phyloP scores from a whole-genome alignment of 2,888 invertebrate species.

The Epirrita christyi region DNA sequence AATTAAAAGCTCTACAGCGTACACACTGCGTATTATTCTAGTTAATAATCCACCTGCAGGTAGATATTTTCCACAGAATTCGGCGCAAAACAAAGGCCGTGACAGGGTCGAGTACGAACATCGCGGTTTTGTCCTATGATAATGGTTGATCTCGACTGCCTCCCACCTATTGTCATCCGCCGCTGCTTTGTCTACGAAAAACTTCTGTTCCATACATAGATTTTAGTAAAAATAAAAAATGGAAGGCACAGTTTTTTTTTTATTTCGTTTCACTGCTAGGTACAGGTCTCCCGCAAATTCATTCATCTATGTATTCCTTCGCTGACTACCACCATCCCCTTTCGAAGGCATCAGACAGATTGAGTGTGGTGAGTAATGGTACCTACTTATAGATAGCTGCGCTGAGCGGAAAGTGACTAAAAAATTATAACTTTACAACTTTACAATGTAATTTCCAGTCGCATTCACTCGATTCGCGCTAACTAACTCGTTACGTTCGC shows the following conservation, averaged over 20 bases:
- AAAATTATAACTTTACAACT: too few species aligned
- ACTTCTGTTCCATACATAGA: constrained; percentile 31
- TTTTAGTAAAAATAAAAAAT: neutral
- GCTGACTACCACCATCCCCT: too few species aligned
- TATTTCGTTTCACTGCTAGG: neutral
- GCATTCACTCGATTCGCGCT: too few species aligned
- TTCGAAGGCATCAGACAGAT: too few species aligned
- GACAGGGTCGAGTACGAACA: constrained; percentile 45
- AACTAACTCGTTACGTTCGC: too few species aligned
- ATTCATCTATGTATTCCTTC: neutral
- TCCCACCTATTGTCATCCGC: constrained; percentile 54
- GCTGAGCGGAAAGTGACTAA: too few species aligned
- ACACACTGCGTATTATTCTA: neutral
- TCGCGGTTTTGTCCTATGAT: constrained; percentile 59
- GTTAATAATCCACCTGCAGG: constrained; percentile 7
- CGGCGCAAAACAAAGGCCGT: constrained; percentile 28
- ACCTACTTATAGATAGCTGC: too few species aligned
- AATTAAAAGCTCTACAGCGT: too few species aligned
- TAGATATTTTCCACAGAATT: constrained; percentile 16
- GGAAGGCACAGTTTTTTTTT: neutral
- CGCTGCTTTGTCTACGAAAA: constrained; percentile 60
- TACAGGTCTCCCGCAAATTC: neutral
- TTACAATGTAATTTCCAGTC: too few species aligned
- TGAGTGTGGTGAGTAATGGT: too few species aligned
- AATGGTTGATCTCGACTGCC: constrained; percentile 59